Percentiles rank a stretch among this genome's conserved stretches.
These are phyloP conservation scores for Amyelois transitella DNA, from an alignment of 1,140 invertebrate genomes.

Conservation along the genomic window DNA sequence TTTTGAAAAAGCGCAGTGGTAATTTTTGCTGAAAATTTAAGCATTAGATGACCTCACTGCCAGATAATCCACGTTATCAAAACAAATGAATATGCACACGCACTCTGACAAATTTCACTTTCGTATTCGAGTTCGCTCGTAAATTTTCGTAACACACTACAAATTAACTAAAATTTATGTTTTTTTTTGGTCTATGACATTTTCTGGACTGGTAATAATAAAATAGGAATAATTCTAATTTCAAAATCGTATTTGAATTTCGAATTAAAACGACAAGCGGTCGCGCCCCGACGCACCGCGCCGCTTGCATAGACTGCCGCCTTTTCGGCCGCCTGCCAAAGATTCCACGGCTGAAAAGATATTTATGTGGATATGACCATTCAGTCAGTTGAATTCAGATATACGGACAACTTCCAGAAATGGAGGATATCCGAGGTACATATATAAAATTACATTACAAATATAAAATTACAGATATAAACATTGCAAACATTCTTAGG, in stretches of 20 bases:
- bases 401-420: too few species aligned
- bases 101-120: slow-evolving; percentile 29
- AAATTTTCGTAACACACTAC: background rate
- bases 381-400: slow-evolving; percentile 22
- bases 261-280: slow-evolving; percentile 33
- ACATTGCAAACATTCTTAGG: too few species aligned
- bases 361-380: slow-evolving; percentile 67
- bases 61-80: background rate
- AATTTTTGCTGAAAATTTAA: too few species aligned
- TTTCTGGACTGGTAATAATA: background rate
- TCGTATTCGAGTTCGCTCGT: slow-evolving; percentile 6
- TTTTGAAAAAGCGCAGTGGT: too few species aligned
- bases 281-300: slow-evolving; percentile 40
- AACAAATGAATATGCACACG: background rate
- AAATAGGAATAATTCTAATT: slow-evolving; percentile 4
- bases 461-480: too few species aligned
- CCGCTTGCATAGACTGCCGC: slow-evolving; percentile 58
- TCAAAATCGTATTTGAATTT: slow-evolving; percentile 30
- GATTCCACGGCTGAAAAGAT: slow-evolving; percentile 67
- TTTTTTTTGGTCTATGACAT: background rate
- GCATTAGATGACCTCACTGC: background rate
- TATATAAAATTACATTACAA: too few species aligned
- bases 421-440: too few species aligned
- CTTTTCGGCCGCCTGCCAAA: slow-evolving; percentile 63
- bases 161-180: background rate